Evolutionary conservation across 1,140 invertebrate genomes (phyloP), one percentile per base, ranked within the genome.

Genomic region (Trinorchestia longiramus): DNA sequence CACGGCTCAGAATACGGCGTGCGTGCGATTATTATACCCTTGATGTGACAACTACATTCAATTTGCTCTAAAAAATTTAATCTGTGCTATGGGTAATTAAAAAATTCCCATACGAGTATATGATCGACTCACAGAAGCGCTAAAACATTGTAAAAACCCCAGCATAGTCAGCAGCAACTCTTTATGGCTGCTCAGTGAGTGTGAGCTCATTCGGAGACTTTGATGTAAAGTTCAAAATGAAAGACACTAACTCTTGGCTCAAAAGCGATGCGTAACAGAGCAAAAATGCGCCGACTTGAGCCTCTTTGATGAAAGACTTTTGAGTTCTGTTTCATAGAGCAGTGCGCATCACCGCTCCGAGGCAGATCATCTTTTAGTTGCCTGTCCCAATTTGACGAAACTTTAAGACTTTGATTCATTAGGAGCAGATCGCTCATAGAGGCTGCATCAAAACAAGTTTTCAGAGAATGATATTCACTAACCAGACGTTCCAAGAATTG

Each of bases 381-480:
- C 62, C 62, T 77, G 62, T 77, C 62, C 62, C 62, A 77, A 77
- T 77, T 77, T 77, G 62, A 36, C 28, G 62, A 36, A 28, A 77
- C 62, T 77, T 77, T 23, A 77, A 77, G 62, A 77, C 62, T 77
- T 77, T 77, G 62, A 77, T 77, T 77, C 62, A 77, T 77, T 77
- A 77, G 62, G 62, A 11, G 62, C 62, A 77, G 62, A 77, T 77
- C 62, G 62, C 62, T 77, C 28, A 77, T 77, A 77, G 62, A 77
- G 62, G 36, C 62, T 11, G 62, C 62, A 77, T 77, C 62, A 77
- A 77, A 77, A 77, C 62, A 19, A 77, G 62, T 36, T 77, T 77
- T 11, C 28, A 77, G 36, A 77, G 62, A 77, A 77, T 28, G 28
- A 11, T 11, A 77, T 77, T 28, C 15, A 11, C 62, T 77, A 1